Base-by-base conservation (phyloP, 2,113 vertebrate species). In the Protobothrops flavoviridis region DNA sequence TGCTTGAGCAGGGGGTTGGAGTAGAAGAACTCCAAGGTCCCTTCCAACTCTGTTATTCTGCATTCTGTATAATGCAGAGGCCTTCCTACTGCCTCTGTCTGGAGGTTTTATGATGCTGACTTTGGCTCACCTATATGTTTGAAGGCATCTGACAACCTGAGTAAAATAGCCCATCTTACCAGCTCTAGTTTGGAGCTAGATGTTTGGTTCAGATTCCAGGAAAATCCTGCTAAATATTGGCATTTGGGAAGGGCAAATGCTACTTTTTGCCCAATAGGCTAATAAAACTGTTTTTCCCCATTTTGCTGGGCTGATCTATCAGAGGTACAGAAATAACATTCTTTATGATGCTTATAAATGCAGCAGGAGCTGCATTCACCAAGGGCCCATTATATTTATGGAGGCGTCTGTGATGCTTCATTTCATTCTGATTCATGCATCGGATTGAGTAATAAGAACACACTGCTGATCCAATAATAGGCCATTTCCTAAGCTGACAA, bases 331-430 rank as follows among this genome's bases (percentile, higher is more conserved):
- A 87, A 93, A 90, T 93, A 93, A 93, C 92, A 93, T 93, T 93
- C 92, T 93, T 93, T 93, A 93, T 24, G 89, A 90, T 26, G 88
- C 89, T 93, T 93, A 93, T 93, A 93, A 93, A 93, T 53, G 89
- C 89, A 93, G 92, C 61, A 52, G 92, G 89, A 89, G 61, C 61
- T 81, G 74, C 92, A 93, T 93, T 87, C 92, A 93, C 89, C 89
- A 93, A 93, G 92, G 89, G 87, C 64, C 81, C 81, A 93, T 93
- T 93, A 93, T 57, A 87, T 93, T 90, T 90, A 93, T 93, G 55
- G 92, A 93, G 89, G 89, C 89, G 56, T 81, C 74, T 85, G 81
- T 53, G 92, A 93, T 50, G 92, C 56, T 90, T 93, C 92, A 93
- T 93, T 90, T 87, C 92, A 64, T 90, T 89, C 92, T 93, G 92